Evolutionary conservation across 2,888 invertebrate genomes (phyloP), one percentile per base, ranked within the genome.

Genomic region (Tetragnatha montana): DNA sequence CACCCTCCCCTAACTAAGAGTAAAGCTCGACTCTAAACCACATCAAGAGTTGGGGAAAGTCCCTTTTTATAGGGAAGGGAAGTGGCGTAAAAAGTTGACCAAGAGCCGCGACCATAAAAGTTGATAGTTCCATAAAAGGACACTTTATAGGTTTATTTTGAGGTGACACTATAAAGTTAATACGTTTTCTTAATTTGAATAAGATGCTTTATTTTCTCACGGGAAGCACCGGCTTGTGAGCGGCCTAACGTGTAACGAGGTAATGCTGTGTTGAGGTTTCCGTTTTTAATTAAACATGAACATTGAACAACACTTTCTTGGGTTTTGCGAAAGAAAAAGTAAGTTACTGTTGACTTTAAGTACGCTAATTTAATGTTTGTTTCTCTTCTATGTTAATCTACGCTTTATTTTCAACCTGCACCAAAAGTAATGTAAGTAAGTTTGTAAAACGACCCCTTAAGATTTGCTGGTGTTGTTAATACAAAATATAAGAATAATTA

Each of bases 61-160:
- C 17, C 60, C 35, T 35, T 60, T 60, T 60, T 60, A 60, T 60
- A 17, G 17, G 14, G 60, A 12, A 60, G 60, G 60, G 60, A 60
- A 60, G 60, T 60, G 12, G 60, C 12, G 60, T 60, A 60, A 60
- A 60, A 60, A 60, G 60, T 60, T 60, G 60, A 60, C 60, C 60
- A 60, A 60, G 35, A 35, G 60, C 17, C 17, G 12, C 60, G 17
- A 10, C 4, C 60, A 60, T 60, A 60, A 60, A 60, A 60, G 60
- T 60, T 60, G 60, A 60, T 60, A 60, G 60, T 60, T 60, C 60
- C 60, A 60, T 60, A 60, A 60, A 60, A 60, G 60, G 60, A 60
- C 60, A 60, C 60, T 60, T 60, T 60, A 60, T 60, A 17, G 60
- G 60, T 60, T 60, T 60, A 60, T 60, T 60, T 60, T 60, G 60